Evolutionary conservation across 1,140 invertebrate genomes (phyloP), one percentile per base, ranked within the genome.

Genomic region (Lordiphosa mommai): DNA sequence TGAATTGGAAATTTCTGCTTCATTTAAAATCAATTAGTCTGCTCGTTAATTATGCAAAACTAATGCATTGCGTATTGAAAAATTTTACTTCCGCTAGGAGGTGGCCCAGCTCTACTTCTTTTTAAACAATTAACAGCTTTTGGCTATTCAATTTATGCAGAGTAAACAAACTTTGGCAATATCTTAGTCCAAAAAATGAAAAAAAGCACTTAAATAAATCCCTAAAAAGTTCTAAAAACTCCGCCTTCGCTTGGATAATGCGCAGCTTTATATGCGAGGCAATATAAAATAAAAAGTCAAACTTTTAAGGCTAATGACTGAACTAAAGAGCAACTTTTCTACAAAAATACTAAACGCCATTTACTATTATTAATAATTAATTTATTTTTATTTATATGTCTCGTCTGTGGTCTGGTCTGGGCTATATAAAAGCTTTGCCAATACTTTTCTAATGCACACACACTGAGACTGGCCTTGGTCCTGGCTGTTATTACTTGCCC

Each of bases 321-420:
- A 41, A 8, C 6, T 7, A 27, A 27, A 27, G 23, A 27, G 5
- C 23, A 27, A 27, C 23, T 27, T 27, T 27, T 27, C 23, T 27
- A 7, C 23, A 6, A 6, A 27, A 27, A 27, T 27, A 27, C 6
- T 46, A 34, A 44, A 48, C 61, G 67, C 49, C n/a, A n/a, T n/a
- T n/a, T n/a, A n/a, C n/a, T n/a, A n/a, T 60, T 74, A 76, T 82
- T 80, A 82, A 71, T 82, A 47, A 82, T 76, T 80, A 76, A 80
- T 79, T 77, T 58, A 52, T 46, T 63, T 67, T 36, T 66, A 66
- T 44, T 48, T 57, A 59, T 61, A 27, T 3, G 43, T 36, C 38
- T 40, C 38, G 23, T 13, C 16, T 3, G 10, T 4, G n/a, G 43
- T 32, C 13, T 34, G n/a, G 23, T 48, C 32, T 46, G 37, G n/a